Evolutionary conservation across 2,113 vertebrate species (phyloP).

Genomic region (Tupaia chinensis): DNA sequence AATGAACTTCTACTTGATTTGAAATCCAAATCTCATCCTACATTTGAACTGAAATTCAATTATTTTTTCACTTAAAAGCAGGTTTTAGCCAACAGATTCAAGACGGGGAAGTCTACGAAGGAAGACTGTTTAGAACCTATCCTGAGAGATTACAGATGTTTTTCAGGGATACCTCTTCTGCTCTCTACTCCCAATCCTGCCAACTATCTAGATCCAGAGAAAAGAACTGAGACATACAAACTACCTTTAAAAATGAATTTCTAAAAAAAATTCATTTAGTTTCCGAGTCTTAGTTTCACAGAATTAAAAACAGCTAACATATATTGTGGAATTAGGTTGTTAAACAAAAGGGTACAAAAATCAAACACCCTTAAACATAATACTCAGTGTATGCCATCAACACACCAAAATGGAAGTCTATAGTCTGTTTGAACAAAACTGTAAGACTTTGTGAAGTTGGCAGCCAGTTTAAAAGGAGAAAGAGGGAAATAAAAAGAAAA

Average conservation of each 20-base stretch:
- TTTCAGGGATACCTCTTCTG: background rate
- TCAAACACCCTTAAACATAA: constrained; percentile 55
- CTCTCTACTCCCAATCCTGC: accelerated
- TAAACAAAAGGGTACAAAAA: constrained; percentile 51
- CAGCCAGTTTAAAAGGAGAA: constrained; percentile 38
- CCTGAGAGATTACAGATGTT: background rate
- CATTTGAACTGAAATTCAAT: constrained; percentile 49
- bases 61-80: constrained; percentile 50
- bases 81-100: background rate
- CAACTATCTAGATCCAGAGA: background rate
- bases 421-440: constrained; percentile 60
- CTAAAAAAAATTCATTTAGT: background rate
- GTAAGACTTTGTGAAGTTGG: constrained; percentile 55
- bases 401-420: constrained; percentile 61
- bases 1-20: background rate
- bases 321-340: background rate
- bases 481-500: background rate
- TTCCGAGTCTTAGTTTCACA: background rate
- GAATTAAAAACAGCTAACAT: background rate
- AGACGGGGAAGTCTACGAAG: background rate
- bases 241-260: background rate
- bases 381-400: constrained; percentile 45
- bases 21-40: constrained; percentile 40
- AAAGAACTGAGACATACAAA: background rate
- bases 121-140: constrained; percentile 1